Base-by-base conservation (phyloP, 1,140 invertebrate species). In the Patella vulgata region DNA sequence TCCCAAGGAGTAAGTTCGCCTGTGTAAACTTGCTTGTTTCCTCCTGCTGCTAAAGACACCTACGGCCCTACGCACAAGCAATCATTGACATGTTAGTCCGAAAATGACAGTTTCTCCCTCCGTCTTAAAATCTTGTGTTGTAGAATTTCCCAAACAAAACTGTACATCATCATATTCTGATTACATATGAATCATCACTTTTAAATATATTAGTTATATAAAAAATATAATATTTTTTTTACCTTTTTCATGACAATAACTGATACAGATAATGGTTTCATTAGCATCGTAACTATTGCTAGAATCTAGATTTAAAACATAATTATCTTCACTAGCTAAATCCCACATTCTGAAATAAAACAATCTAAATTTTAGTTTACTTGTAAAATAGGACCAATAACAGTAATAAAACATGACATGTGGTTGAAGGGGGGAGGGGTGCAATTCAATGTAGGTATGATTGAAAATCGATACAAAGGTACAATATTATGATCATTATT, bases 281-380 rank as follows among this genome's bases (percentile, higher is more conserved):
- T 73, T 84, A 6, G 53, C 51, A 57, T 82, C 77, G 62, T 84
- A 86, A 40, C 82, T 79, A 55, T 65, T 77, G 48, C 79, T 70
- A 42, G 82, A 82, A 80, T 88, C 79, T 67, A 89, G 70, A 64
- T 85, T 88, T 12, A 97, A 81, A 0, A 95, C 88, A 81, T 92
- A 95, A 84, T 95, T 98, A 74, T 98, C 95, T 52, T 95, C 93
- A 47, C 90, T 91, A 36, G 96, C 91, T 70, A 97, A 88, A 81
- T 99, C 93, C 95, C 95, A 98, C 71, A 97, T 89, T 73, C 96
- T 84, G 62, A 27, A 89, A 25, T 28, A 31, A 59, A 50, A 28
- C n/a, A 40, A 9, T 40, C n/a, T 11, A 40, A 11, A 40, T 11
- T 40, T 9, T n/a, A 40, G 39, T n/a, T n/a, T n/a, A n/a, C n/a